A percentile compares a stretch with the other conserved stretches of the same genome.
Evolutionary conservation across 2,888 invertebrate genomes (phyloP).

Genomic region (Parasteatoda lunata): DNA sequence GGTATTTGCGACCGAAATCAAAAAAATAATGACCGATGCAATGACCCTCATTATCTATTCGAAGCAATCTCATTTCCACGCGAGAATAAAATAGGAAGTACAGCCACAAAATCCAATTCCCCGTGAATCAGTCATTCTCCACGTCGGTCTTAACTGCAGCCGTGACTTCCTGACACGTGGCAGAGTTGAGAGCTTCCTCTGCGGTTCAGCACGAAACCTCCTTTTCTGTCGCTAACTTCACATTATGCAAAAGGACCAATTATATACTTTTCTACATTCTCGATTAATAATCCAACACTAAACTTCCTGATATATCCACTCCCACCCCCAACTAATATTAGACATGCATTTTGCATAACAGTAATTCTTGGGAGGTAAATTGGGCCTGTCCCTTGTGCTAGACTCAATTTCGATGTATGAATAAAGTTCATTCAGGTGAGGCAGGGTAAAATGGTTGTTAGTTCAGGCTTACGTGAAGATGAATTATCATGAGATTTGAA

Average conservation of each 20-base stretch:
- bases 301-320: constrained; percentile 9
- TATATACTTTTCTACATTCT: constrained; percentile 35
- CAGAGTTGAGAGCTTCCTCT: constrained; percentile 8
- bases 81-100: constrained; percentile 8
- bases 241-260: constrained; percentile 46
- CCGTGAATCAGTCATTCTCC: constrained; percentile 44
- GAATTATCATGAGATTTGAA: too few relatives aligned
- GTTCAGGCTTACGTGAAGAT: too few relatives aligned
- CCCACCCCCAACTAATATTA: background rate
- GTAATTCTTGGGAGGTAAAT: background rate
- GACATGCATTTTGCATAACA: background rate
- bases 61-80: background rate
- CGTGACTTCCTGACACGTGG: constrained; percentile 56
- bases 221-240: background rate
- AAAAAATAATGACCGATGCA: background rate
- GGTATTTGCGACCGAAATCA: too few relatives aligned
- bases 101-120: constrained; percentile 43
- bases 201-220: constrained; percentile 27
- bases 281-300: constrained; percentile 33
- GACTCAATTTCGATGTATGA: too few relatives aligned
- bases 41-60: constrained; percentile 34
- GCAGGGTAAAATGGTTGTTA: too few relatives aligned
- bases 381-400: too few relatives aligned
- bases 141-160: constrained; percentile 46
- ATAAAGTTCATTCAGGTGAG: too few relatives aligned